phyloP scores from a whole-genome alignment of 2,888 invertebrate genomes.

The Cosmia trapezina region DNA sequence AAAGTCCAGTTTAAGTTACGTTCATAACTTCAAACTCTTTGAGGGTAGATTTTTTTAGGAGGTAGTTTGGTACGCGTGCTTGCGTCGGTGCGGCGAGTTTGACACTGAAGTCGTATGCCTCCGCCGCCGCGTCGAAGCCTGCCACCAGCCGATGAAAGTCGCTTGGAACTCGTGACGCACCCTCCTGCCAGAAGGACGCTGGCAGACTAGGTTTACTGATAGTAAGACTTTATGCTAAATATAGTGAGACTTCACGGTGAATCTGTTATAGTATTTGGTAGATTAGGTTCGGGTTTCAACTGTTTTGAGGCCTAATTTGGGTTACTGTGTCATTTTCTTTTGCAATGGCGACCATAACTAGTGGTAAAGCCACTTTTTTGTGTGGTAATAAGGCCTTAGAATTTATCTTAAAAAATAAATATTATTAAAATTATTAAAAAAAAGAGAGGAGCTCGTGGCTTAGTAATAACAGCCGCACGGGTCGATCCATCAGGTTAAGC shows the following conservation, averaged over 20 bases:
- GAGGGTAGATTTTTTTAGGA: conserved; percentile 38
- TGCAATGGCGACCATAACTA: not conserved
- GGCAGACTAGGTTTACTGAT: conserved; percentile 42
- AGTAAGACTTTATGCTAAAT: conserved; percentile 55
- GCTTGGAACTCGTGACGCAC: conserved; percentile 45
- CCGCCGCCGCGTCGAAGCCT: conserved; percentile 60
- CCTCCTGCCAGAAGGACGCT: conserved; percentile 60
- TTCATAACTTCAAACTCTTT: conserved; percentile 63
- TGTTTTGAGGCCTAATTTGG: conserved; percentile 39
- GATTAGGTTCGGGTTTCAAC: conserved; percentile 13
- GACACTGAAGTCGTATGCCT: conserved; percentile 78
- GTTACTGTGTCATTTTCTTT: conserved; percentile 26
- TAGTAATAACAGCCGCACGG: too few relatives aligned
- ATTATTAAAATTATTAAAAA: too few relatives aligned
- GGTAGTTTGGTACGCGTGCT: conserved; percentile 74
- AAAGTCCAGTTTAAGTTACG: conserved; percentile 69
- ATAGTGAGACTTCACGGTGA: conserved; percentile 55
- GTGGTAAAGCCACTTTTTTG: not conserved
- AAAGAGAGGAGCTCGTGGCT: too few relatives aligned
- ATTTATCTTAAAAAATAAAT: too few relatives aligned
- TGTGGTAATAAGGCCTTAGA: not conserved
- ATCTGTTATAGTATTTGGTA: conserved; percentile 37
- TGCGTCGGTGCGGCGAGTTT: conserved; percentile 75
- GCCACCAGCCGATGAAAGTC: conserved; percentile 69
- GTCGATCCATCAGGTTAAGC: too few relatives aligned